phyloP scores from a whole-genome alignment of 2,888 invertebrate genomes.

The Trisateles emortualis region DNA sequence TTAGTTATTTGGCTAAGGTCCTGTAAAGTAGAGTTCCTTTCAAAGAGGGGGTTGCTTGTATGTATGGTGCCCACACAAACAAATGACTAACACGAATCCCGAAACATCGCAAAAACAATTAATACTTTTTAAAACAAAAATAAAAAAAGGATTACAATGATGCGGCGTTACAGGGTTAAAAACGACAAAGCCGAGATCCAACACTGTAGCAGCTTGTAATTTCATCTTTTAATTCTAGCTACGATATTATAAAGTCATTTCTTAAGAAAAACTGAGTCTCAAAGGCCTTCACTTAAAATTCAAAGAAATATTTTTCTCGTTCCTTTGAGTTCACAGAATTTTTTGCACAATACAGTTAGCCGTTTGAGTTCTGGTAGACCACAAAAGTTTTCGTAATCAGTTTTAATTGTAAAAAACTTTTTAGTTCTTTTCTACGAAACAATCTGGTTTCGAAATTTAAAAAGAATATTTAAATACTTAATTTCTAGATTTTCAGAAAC shows the following conservation, averaged over 20 bases:
- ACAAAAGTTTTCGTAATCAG: not conserved
- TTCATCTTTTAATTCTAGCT: constrained; percentile 6
- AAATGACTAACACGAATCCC: not conserved
- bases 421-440: too few relatives aligned
- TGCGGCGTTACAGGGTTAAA: not conserved
- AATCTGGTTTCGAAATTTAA: too few relatives aligned
- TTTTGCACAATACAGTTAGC: not conserved
- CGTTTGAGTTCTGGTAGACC: not conserved
- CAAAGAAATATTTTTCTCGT: constrained; percentile 5
- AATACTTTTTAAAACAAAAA: too few relatives aligned
- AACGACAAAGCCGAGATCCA: not conserved
- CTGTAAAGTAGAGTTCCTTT: too few relatives aligned
- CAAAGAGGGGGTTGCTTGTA: too few relatives aligned
- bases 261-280: constrained; percentile 7
- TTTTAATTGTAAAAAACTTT: not conserved
- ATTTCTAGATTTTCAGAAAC: too few relatives aligned
- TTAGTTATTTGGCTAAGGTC: too few relatives aligned
- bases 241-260: constrained; percentile 2
- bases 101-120: not conserved
- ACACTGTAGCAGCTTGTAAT: not conserved
- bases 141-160: not conserved
- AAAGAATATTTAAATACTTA: too few relatives aligned
- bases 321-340: constrained; percentile 1
- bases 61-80: too few relatives aligned
- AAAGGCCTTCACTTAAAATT: constrained; percentile 8